A percentile compares a stretch with the other conserved stretches of the same genome.
Conservation (phyloP, 2,113 vertebrate species). For the Cyprinodon variegatus region DNA sequence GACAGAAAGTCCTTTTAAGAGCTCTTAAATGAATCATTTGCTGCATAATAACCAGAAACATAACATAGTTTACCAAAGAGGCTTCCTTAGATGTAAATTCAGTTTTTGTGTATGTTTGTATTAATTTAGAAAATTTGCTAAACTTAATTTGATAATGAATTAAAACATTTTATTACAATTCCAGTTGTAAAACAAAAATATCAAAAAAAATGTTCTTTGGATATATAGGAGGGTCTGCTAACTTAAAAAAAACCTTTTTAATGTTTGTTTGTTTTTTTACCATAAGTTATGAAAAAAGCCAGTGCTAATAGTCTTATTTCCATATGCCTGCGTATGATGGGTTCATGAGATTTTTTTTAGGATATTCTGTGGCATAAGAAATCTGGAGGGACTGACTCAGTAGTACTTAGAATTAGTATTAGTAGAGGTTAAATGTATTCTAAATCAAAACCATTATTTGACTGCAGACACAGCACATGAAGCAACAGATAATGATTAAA, state of each 20-base stretch:
- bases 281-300: not conserved
- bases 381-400: slow-evolving; percentile 2
- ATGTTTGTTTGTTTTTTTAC: not conserved
- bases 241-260: not conserved
- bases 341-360: not conserved
- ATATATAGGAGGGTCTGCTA: not conserved
- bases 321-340: not conserved
- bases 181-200: not conserved
- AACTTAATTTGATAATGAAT: not conserved
- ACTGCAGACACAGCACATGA: not conserved
- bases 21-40: not conserved
- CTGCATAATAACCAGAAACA: not conserved
- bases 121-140: not conserved
- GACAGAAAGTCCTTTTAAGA: not conserved
- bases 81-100: not conserved
- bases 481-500: no score
- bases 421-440: not conserved
- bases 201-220: not conserved
- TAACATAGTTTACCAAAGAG: not conserved
- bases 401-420: not conserved
- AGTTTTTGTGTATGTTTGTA: not conserved
- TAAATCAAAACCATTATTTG: not conserved
- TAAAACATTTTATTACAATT: not conserved
- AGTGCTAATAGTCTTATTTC: not conserved
- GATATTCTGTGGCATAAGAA: not conserved